Percentiles rank a stretch among this genome's conserved stretches.
Evolutionary conservation across 1,140 invertebrate species (phyloP).

Genomic region (Pissodes strobi): DNA sequence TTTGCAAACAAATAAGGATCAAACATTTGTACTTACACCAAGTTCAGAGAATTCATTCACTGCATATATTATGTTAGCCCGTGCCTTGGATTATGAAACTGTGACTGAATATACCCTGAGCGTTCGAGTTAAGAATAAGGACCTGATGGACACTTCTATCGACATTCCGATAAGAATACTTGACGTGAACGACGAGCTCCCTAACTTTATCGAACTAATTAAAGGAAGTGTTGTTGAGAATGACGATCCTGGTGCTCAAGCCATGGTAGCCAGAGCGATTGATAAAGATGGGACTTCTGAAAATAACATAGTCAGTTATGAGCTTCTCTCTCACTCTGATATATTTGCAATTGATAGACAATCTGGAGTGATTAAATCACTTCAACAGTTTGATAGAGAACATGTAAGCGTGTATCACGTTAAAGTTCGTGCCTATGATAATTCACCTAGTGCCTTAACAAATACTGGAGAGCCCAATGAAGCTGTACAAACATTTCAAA

Average conservation of each 20-base stretch:
- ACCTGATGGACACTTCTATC: constrained; percentile 75
- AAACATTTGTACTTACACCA: constrained; percentile 75
- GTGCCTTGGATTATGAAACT: constrained; percentile 80
- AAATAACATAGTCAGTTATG: constrained; percentile 80
- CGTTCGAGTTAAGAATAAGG: constrained; percentile 81
- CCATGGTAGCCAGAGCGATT: constrained; percentile 74
- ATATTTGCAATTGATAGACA: constrained; percentile 76
- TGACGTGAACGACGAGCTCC: constrained; percentile 89
- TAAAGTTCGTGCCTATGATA: constrained; percentile 83
- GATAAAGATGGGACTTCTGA: constrained; percentile 83
- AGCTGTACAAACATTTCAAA: constrained; percentile 77
- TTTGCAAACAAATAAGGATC: constrained; percentile 80
- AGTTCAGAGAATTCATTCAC: constrained; percentile 60
- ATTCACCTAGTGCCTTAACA: constrained; percentile 79
- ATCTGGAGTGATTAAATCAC: constrained; percentile 84
- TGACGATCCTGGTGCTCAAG: constrained; percentile 73
- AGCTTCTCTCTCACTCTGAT: constrained; percentile 70
- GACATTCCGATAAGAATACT: constrained; percentile 71
- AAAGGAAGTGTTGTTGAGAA: constrained; percentile 83
- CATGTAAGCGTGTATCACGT: constrained; percentile 77
- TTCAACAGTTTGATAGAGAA: constrained; percentile 80
- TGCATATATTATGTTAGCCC: constrained; percentile 73
- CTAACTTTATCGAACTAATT: constrained; percentile 77
- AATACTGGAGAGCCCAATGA: constrained; percentile 70
- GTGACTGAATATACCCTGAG: constrained; percentile 81